Base-by-base conservation (phyloP, 1,140 invertebrate species). In the Zaprionus nigranus region DNA sequence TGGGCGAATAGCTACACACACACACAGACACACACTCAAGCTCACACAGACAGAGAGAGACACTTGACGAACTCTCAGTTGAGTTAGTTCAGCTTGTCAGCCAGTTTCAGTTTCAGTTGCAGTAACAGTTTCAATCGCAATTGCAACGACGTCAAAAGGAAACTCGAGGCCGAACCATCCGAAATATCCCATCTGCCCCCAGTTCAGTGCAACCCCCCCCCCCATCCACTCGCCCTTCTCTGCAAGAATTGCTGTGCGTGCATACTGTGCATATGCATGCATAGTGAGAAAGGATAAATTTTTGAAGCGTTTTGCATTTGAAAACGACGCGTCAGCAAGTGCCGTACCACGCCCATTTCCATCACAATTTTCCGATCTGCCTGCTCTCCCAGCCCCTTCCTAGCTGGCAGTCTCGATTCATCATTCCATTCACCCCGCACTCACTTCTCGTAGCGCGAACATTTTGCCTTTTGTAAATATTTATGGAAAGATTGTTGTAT, bases 401-500 rank as follows among this genome's bases (percentile, higher is more conserved):
- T 11, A 34, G 30, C 30, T 34, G 30, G 38, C 38, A 40, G 38
- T 40, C 38, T 40, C 54, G 28, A 78, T 74, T 73, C 22, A 61
- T 79, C 61, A 71, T 43, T 58, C 40, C 7, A 12, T 38, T 28
- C 56, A 58, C 26, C 34, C 28, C 30, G 3, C 20, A 3, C 65
- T 24, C 17, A 3, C 51, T 11, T 12, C 17, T 6, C 24, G 15
- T 34, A 43, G 30, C 70, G 46, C 54, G 65, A 62, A 40, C 58
- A 53, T 59, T 68, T 67, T 75, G 79, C 76, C 79, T 78, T 72
- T 88, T 88, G 83, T 88, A 88, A 86, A 86, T 86, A 86, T 86
- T 86, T 88, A 86, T 86, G 84, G 78, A 83, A 78, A 87, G 84
- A 88, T 87, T 90, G 78, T 79, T 59, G 73, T 90, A 84, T 87